Percentiles rank a stretch among this genome's conserved stretches.
Evolutionary conservation across 2,888 invertebrate genomes (phyloP).

Genomic region (Scaptomyza parva): DNA sequence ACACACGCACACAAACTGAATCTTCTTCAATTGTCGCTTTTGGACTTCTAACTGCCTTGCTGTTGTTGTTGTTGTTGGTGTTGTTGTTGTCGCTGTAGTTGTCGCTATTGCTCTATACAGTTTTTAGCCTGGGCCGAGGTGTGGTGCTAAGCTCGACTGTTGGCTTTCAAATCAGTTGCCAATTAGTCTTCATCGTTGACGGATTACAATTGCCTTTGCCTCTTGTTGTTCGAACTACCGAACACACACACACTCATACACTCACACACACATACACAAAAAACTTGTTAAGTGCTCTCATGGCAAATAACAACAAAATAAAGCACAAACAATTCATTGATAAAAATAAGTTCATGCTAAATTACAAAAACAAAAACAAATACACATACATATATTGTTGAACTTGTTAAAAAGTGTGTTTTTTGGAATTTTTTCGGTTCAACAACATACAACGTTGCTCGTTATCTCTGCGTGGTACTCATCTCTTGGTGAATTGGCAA

Average conservation of each 20-base stretch:
- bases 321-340: slow-evolving; percentile 73
- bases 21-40: slow-evolving; percentile 78
- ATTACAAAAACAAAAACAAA: slow-evolving; percentile 33
- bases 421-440: slow-evolving; percentile 25
- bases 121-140: slow-evolving; percentile 75
- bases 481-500: slow-evolving; percentile 85
- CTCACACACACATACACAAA: slow-evolving; percentile 8
- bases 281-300: slow-evolving; percentile 71
- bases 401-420: slow-evolving; percentile 17
- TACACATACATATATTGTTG: background rate
- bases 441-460: slow-evolving; percentile 10
- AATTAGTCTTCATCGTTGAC: slow-evolving; percentile 83
- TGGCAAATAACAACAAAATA: slow-evolving; percentile 19
- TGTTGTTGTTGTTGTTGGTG: slow-evolving; percentile 23
- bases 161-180: slow-evolving; percentile 83
- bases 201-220: slow-evolving; percentile 74
- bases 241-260: background rate
- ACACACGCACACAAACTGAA: slow-evolving; percentile 58
- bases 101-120: slow-evolving; percentile 44
- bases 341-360: slow-evolving; percentile 56
- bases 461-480: slow-evolving; percentile 13
- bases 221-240: slow-evolving; percentile 77
- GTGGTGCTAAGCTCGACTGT: slow-evolving; percentile 83
- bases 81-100: slow-evolving; percentile 9
- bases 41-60: slow-evolving; percentile 49